Conservation (phyloP, 1,140 invertebrate genomes). For the Drosophila murphyi region DNA sequence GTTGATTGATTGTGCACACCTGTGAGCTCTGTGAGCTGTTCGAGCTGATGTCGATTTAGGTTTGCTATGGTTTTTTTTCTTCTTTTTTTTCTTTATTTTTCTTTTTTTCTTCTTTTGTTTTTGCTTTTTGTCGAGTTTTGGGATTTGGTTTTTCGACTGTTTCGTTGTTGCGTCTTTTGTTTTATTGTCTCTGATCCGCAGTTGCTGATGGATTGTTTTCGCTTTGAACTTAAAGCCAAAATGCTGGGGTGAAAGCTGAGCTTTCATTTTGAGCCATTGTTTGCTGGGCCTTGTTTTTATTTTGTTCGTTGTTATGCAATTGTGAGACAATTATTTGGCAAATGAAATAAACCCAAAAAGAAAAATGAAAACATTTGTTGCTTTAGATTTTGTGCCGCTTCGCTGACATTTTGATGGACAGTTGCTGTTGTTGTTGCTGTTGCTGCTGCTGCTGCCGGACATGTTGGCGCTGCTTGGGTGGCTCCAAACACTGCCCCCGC, state of each 20-base stretch:
- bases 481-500: slow-evolving; percentile 42
- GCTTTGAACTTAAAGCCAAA: slow-evolving; percentile 18
- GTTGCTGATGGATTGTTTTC: slow-evolving; percentile 65
- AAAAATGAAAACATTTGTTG: slow-evolving; percentile 24
- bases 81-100: slow-evolving; percentile 20
- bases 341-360: slow-evolving; percentile 40
- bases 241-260: slow-evolving; percentile 39
- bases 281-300: not conserved
- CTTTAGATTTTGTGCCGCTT: slow-evolving; percentile 58
- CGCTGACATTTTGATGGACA: slow-evolving; percentile 75
- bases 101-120: slow-evolving; percentile 33
- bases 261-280: slow-evolving; percentile 42
- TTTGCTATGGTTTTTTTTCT: slow-evolving; percentile 25
- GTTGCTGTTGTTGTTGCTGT: slow-evolving; percentile 21
- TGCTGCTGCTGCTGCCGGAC: slow-evolving; percentile 53
- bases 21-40: slow-evolving; percentile 48
- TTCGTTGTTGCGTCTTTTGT: slow-evolving; percentile 26
- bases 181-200: slow-evolving; percentile 47
- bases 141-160: slow-evolving; percentile 13
- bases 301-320: slow-evolving; percentile 54
- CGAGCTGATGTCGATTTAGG: slow-evolving; percentile 56
- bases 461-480: slow-evolving; percentile 74
- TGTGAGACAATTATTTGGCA: slow-evolving; percentile 55
- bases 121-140: slow-evolving; percentile 3
- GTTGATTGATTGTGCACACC: slow-evolving; percentile 82